Conservation (phyloP, 2,888 invertebrate genomes). For the Brenthis hecate region DNA sequence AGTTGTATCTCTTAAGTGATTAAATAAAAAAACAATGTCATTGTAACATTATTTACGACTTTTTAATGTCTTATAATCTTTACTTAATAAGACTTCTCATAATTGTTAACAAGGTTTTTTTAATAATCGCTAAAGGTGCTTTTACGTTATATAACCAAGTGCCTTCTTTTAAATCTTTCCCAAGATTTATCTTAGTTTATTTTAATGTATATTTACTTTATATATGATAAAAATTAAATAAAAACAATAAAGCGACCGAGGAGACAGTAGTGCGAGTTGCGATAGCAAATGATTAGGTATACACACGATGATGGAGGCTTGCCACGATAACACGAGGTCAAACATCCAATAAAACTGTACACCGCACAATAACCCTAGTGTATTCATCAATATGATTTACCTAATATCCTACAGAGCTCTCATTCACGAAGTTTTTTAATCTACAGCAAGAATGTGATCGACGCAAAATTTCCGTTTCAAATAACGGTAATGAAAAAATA, state of each 20-base stretch:
- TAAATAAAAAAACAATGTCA: too few species aligned
- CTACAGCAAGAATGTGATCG: not conserved
- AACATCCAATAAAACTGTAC: constrained; percentile 60
- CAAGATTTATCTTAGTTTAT: too few species aligned
- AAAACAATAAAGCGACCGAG: constrained; percentile 23
- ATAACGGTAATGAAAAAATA: constrained; percentile 1
- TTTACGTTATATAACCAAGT: too few species aligned
- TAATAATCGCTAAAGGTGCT: too few species aligned
- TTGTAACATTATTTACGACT: too few species aligned
- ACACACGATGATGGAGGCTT: constrained; percentile 66
- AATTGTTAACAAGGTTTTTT: too few species aligned
- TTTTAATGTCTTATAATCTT: too few species aligned
- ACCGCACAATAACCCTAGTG: constrained; percentile 49
- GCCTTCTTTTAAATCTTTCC: too few species aligned
- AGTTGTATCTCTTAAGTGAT: too few species aligned
- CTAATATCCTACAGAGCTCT: constrained; percentile 33
- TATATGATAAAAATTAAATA: constrained; percentile 24
- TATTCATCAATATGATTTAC: constrained; percentile 60
- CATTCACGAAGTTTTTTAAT: constrained; percentile 10
- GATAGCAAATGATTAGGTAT: constrained; percentile 63
- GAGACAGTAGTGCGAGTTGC: constrained; percentile 46
- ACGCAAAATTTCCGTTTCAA: not conserved
- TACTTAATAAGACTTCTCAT: too few species aligned
- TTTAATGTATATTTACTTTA: too few species aligned
- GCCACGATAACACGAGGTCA: constrained; percentile 75